Evolutionary conservation across 2,888 invertebrate genomes (phyloP).

Genomic region (Acanthoscelides obtectus): DNA sequence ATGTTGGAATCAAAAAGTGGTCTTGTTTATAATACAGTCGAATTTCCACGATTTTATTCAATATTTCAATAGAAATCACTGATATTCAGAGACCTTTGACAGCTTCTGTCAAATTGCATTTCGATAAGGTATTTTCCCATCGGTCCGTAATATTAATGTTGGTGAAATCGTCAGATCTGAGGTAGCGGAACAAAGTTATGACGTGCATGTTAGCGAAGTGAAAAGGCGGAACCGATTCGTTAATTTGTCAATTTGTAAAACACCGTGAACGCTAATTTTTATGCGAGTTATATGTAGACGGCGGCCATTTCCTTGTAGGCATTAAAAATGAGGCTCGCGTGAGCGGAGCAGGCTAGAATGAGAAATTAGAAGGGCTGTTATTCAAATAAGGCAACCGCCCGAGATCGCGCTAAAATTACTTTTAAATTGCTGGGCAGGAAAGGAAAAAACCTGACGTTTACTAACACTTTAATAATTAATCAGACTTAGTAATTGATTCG

Average conservation of each 20-base stretch:
- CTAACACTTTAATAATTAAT: background rate
- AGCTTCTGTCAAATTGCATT: no score
- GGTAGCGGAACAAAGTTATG: no score
- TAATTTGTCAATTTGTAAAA: background rate
- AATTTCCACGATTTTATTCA: no score
- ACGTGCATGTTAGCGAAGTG: no score
- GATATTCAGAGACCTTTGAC: no score
- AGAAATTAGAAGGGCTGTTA: background rate
- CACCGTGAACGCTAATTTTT: background rate
- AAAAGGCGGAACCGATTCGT: background rate
- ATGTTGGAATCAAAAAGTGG: no score
- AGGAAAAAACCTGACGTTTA: background rate
- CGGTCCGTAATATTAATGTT: no score
- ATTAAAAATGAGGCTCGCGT: background rate
- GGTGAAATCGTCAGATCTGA: no score
- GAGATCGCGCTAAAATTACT: background rate
- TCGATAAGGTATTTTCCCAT: no score
- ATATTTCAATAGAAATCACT: no score
- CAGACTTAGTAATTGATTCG: background rate
- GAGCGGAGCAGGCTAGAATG: no score
- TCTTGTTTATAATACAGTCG: no score
- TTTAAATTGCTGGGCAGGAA: background rate
- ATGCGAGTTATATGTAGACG: background rate
- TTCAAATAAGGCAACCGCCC: background rate
- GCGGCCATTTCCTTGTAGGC: background rate